Evolutionary conservation across 2,113 vertebrate genomes (phyloP).

Genomic region (Aphelocoma coerulescens): DNA sequence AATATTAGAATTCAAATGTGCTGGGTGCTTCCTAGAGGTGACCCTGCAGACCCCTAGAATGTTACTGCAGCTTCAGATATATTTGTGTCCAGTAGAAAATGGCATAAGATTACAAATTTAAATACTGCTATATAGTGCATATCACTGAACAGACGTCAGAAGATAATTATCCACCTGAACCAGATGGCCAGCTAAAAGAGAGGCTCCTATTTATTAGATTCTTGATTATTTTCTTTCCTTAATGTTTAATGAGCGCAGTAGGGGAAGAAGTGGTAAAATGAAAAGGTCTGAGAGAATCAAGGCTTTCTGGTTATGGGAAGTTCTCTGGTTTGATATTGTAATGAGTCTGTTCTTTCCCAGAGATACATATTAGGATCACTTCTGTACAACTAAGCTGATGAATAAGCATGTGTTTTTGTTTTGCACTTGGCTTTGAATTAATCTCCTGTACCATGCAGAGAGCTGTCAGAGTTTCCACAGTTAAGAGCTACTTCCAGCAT

Average conservation of each 20-base stretch:
- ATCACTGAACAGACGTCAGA: background rate
- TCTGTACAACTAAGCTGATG: background rate
- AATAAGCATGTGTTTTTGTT: constrained; percentile 27
- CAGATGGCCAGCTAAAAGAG: constrained; percentile 11
- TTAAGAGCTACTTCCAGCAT: background rate
- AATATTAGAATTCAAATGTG: background rate
- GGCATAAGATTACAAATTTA: background rate
- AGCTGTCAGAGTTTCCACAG: background rate
- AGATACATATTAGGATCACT: background rate
- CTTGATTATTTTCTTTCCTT: background rate
- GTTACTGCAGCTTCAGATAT: background rate
- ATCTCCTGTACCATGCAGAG: background rate
- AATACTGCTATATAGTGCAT: background rate
- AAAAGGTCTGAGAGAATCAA: background rate
- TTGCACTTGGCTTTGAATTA: constrained; percentile 11
- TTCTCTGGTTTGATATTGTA: background rate
- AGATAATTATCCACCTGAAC: constrained; percentile 41
- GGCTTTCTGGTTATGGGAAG: background rate
- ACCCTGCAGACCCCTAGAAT: background rate
- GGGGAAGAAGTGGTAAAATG: background rate
- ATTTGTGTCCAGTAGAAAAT: background rate
- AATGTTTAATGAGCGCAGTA: constrained; percentile 5
- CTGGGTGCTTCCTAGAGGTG: background rate
- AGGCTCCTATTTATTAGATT: background rate
- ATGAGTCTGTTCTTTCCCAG: background rate